Evolutionary conservation across 2,888 invertebrate genomes (phyloP).

Genomic region (Cephus pulcher): DNA sequence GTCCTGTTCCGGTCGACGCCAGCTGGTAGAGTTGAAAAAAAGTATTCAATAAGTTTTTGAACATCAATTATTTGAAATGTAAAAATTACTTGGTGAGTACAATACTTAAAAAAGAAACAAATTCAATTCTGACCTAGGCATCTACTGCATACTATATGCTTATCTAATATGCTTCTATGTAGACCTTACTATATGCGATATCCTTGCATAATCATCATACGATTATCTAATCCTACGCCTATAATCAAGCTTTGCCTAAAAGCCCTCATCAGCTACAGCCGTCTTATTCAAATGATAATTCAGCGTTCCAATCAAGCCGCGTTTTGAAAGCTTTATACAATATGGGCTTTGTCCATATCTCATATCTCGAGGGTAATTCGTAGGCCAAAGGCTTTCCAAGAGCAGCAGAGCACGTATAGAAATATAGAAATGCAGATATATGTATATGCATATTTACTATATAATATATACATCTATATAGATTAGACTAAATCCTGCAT

Average conservation of each 20-base stretch:
- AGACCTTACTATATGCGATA: neutral
- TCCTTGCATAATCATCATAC: neutral
- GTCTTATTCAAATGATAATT: neutral
- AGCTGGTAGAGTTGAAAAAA: slow-evolving; percentile 36
- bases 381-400: neutral
- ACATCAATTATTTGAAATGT: neutral
- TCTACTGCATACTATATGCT: neutral
- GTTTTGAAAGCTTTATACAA: neutral
- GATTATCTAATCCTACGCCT: neutral
- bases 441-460: too few species aligned
- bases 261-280: neutral
- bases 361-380: neutral
- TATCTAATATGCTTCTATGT: neutral
- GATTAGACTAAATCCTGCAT: too few species aligned
- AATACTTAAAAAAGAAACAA: neutral
- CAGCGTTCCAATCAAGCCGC: neutral
- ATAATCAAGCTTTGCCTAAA: neutral
- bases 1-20: slow-evolving; percentile 68
- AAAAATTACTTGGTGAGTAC: neutral
- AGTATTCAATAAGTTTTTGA: neutral
- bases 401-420: neutral
- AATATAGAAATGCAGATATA: neutral
- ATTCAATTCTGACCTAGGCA: neutral
- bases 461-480: too few species aligned
- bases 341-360: neutral